A percentile compares a stretch with the other conserved stretches of the same genome.
phyloP scores from a whole-genome alignment of 2,797 vertebrate species.

The Cynopterus sphinx region DNA sequence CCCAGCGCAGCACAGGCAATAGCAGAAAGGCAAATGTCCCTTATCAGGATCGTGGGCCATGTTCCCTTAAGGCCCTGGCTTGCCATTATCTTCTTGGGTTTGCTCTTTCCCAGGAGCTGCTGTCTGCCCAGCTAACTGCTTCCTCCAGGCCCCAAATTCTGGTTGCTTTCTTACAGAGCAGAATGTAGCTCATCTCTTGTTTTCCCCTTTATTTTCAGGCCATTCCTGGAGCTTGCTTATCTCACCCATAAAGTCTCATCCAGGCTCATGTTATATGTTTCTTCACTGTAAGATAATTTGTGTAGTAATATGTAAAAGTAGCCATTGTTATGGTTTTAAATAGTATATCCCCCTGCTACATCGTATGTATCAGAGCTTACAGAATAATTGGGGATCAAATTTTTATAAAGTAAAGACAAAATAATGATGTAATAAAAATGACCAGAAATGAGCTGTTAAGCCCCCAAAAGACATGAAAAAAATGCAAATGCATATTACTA shows the following conservation, averaged over 20 bases:
- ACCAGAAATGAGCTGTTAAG: neutral
- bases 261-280: neutral
- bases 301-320: neutral
- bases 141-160: neutral
- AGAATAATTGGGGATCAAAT: neutral
- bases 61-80: neutral
- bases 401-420: conserved; percentile 5
- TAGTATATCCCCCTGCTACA: neutral
- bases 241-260: neutral
- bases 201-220: neutral
- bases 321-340: neutral
- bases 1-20: neutral
- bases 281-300: neutral
- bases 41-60: neutral
- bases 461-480: neutral
- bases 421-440: neutral
- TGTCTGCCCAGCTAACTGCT: neutral
- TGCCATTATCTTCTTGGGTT: neutral
- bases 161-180: neutral
- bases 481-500: neutral
- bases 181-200: neutral
- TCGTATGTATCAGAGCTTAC: neutral
- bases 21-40: neutral
- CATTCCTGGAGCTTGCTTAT: neutral
- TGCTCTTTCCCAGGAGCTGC: neutral